phyloP scores from a whole-genome alignment of 2,797 vertebrate species.

The Linurgus olivaceus region DNA sequence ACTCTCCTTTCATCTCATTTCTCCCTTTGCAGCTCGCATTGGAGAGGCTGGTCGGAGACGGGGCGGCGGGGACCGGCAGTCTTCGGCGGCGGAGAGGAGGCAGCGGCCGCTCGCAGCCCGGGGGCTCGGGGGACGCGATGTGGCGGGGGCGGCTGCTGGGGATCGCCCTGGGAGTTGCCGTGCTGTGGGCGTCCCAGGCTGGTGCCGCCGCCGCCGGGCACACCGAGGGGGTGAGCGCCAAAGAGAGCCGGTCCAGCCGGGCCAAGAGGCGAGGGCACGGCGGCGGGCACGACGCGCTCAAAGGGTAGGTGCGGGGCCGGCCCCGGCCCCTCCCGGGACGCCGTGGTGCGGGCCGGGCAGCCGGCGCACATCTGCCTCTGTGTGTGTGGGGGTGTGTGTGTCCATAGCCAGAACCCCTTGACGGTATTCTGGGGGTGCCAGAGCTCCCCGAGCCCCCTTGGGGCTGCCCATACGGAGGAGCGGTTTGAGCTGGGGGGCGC shows the following conservation, averaged over 20 bases:
- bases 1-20: not conserved
- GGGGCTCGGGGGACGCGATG: slow-evolving; percentile 72
- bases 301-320: slow-evolving; percentile 83
- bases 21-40: not conserved
- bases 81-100: not conserved
- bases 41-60: not conserved
- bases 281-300: slow-evolving; percentile 87
- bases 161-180: slow-evolving; percentile 82
- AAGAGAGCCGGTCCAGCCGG: slow-evolving; percentile 85
- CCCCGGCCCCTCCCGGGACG: not conserved
- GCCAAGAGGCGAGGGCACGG: slow-evolving; percentile 87
- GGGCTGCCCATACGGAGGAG: not conserved
- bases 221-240: slow-evolving; percentile 74
- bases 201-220: slow-evolving; percentile 75
- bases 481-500: not conserved
- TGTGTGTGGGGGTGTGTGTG: not conserved
- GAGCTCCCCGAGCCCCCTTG: not conserved
- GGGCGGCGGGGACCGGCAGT: not conserved
- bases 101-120: slow-evolving; percentile 38
- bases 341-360: not conserved
- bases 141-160: slow-evolving; percentile 80
- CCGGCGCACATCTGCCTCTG: not conserved
- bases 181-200: slow-evolving; percentile 77
- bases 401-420: not conserved
- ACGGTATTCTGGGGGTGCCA: not conserved